These are phyloP conservation scores for Bolinopsis microptera DNA, from an alignment of 37 sponge, comb jelly and placozoan species.

Conservation along the genomic window DNA sequence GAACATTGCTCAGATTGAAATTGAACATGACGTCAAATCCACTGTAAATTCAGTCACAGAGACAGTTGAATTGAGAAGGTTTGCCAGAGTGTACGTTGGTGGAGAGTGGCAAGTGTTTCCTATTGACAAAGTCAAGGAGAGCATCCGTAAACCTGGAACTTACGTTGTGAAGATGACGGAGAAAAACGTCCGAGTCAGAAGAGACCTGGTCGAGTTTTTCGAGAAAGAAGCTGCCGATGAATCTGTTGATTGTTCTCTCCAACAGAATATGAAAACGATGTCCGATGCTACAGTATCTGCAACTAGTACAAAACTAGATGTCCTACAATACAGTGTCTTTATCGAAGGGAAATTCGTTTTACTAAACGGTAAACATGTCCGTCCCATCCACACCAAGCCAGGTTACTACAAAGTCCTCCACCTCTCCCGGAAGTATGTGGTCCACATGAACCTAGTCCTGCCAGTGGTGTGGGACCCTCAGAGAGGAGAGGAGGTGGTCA, in stretches of 20 bases:
- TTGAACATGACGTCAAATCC: background rate
- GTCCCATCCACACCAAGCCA: background rate
- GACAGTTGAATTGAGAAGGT: background rate
- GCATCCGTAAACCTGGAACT: constrained; percentile 7
- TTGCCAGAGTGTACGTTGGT: background rate
- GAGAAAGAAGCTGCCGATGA: background rate
- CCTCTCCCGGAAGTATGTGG: background rate
- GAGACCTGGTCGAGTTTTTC: background rate
- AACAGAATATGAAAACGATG: background rate
- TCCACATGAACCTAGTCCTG: constrained; percentile 10
- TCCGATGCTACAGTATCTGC: background rate
- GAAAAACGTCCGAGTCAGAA: background rate
- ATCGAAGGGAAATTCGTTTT: background rate
- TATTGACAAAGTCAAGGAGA: background rate
- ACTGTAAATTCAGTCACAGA: background rate
- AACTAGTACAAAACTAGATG: background rate
- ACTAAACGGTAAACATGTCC: background rate
- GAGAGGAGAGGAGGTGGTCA: background rate
- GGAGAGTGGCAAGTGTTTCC: background rate
- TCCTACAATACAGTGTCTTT: background rate
- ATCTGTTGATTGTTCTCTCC: background rate
- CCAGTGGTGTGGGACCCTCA: background rate
- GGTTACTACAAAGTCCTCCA: constrained; percentile 6
- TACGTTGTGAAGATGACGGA: background rate
- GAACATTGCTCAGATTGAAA: background rate